Evolutionary conservation across 2,888 invertebrate species (phyloP), one percentile per base, ranked within the genome.

Genomic region (Leptarthrus brevirostris): DNA sequence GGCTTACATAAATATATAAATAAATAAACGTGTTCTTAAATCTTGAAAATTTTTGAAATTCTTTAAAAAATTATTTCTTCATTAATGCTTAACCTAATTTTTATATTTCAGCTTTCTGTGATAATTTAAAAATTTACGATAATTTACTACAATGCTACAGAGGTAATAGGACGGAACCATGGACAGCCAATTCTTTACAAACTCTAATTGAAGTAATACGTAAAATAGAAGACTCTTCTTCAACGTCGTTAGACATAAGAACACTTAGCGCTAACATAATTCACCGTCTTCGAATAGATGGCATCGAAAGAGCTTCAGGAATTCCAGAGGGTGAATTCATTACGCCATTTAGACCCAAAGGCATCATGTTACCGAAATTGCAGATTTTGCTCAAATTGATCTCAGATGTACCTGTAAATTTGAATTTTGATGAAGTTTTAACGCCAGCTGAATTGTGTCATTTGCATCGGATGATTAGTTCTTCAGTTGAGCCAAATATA

Each of bases 131-230:
- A 71, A 87, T 91, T 77, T 90, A 91, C 3, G 79, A 82, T n/a
- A 85, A 87, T 75, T 83, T 91, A 47, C 79, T 86, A 75, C 85
- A 87, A 79, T 91, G 91, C 80, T 91, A 91, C 81, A 84, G 86
- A 61, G 84, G 85, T 36, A 86, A 87, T 18, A 86, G 86, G 1
- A 86, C 87, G 0, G 79, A 83, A 30, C 79, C 86, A 18, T 83
- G 84, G 54, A 86, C 89, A 24, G 90, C 91, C 0, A 83, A 87
- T 75, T 88, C 89, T 16, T 81, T 91, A 3, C 88, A 87, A 76
- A 85, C 89, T 0, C 84, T 90, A 70, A 83, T 91, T 20, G 90
- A 91, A 71, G 81, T 91, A 10, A 78, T 91, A 34, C 86, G 88
- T 78, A 90, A 89, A 82, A 82, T 90, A 72, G 92, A 92, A 80